Conservation (phyloP, 2,888 invertebrate species). For the Rutpela maculata region DNA sequence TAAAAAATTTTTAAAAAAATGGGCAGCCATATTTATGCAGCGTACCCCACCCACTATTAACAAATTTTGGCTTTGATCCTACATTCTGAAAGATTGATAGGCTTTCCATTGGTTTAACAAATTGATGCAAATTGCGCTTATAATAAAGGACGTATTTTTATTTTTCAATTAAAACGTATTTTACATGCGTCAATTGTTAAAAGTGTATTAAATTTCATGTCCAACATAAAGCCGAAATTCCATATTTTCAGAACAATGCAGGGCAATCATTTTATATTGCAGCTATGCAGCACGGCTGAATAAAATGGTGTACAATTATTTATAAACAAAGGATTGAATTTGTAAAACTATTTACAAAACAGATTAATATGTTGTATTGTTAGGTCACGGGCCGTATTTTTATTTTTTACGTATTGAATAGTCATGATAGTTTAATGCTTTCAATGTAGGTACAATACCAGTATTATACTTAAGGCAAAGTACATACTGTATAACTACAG, state of each 20-base stretch:
- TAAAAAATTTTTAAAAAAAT: too few species aligned
- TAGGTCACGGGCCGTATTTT: conserved; percentile 14
- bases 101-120: too few species aligned
- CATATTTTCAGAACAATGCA: conserved; percentile 26
- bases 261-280: conserved; percentile 20
- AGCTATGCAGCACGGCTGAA: background rate
- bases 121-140: too few species aligned
- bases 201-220: conserved; percentile 23
- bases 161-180: conserved; percentile 10
- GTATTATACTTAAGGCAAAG: conserved; percentile 3
- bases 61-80: too few species aligned
- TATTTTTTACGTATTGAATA: conserved; percentile 24
- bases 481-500: background rate
- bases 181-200: conserved; percentile 15
- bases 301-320: conserved; percentile 25
- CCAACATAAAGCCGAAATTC: conserved; percentile 15
- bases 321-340: conserved; percentile 26
- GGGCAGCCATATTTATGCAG: too few species aligned
- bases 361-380: conserved; percentile 30
- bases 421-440: conserved; percentile 17
- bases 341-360: conserved; percentile 29
- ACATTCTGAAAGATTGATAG: too few species aligned
- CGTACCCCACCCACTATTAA: too few species aligned
- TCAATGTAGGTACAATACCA: background rate
- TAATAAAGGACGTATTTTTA: too few species aligned